phyloP scores from a whole-genome alignment of 2,113 vertebrate species.

The Hippocampus zosterae region DNA sequence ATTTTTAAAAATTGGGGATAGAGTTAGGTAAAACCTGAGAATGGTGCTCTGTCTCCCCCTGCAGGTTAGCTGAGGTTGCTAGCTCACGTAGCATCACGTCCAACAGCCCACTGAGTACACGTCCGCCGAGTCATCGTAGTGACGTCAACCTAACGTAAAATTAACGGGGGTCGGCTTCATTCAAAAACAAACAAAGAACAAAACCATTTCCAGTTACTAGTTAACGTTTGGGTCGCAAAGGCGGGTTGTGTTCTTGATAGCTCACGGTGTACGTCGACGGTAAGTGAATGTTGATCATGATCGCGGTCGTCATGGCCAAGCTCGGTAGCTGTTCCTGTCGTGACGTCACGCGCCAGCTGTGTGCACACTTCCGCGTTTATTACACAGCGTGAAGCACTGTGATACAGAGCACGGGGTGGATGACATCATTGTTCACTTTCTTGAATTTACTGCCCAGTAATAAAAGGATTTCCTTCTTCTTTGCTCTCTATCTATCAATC shows the following conservation, averaged over 20 bases:
- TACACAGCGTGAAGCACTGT: not conserved
- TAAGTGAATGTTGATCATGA: not conserved
- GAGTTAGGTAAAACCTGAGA: not conserved
- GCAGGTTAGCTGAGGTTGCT: constrained; percentile 4
- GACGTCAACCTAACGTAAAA: not conserved
- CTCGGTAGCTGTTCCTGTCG: not conserved
- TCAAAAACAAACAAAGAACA: not conserved
- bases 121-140: constrained; percentile 1
- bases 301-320: not conserved
- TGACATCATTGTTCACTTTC: not conserved
- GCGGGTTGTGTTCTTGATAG: not conserved
- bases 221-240: not conserved
- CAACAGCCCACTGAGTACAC: not conserved
- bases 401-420: not conserved
- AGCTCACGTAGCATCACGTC: constrained; percentile 11
- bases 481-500: not conserved
- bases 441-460: not conserved
- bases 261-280: not conserved
- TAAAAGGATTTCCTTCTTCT: not conserved
- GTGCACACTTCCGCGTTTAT: constrained; percentile 5
- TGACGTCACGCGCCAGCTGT: not conserved
- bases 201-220: not conserved
- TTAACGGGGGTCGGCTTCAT: not conserved
- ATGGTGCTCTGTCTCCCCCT: constrained; percentile 6
- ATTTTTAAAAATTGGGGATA: not conserved